A percentile compares a stretch with the other conserved stretches of the same genome.
phyloP scores from a whole-genome alignment of 37 sponge, comb jelly and placozoan species.

The Corticium candelabrum region DNA sequence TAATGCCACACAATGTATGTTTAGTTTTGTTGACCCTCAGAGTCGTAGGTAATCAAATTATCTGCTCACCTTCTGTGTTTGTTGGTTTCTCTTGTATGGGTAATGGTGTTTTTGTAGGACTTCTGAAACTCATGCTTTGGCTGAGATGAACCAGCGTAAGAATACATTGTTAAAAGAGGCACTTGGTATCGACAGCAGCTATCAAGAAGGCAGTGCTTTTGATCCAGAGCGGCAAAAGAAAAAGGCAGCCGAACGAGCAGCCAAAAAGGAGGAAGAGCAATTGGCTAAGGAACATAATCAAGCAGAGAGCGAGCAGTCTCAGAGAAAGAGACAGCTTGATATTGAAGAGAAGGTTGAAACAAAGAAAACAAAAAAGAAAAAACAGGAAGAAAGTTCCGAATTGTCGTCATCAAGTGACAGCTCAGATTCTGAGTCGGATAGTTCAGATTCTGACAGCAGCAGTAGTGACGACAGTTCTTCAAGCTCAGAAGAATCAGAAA shows the following conservation, averaged over 20 bases:
- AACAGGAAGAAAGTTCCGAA: neutral
- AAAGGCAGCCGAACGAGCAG: slow-evolving; percentile 17
- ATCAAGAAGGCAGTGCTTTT: slow-evolving; percentile 65
- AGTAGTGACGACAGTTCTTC: neutral
- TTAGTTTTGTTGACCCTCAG: too few relatives aligned
- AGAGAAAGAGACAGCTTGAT: neutral
- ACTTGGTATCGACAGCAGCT: slow-evolving; percentile 61
- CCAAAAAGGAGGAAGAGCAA: slow-evolving; percentile 26
- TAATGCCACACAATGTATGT: too few relatives aligned
- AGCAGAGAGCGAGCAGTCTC: slow-evolving; percentile 5
- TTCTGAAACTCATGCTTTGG: slow-evolving; percentile 55
- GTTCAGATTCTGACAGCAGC: neutral
- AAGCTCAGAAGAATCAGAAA: too few relatives aligned
- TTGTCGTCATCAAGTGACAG: neutral
- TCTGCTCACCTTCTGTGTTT: too few relatives aligned
- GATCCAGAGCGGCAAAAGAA: slow-evolving; percentile 10
- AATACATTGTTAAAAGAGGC: slow-evolving; percentile 51
- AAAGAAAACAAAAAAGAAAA: neutral
- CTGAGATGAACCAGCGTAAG: slow-evolving; percentile 54
- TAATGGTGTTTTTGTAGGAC: neutral
- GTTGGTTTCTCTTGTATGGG: too few relatives aligned
- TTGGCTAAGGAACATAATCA: neutral
- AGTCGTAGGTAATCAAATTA: too few relatives aligned
- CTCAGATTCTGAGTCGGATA: neutral
- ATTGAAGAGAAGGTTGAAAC: neutral